Percentiles rank a stretch among this genome's conserved stretches.
Conservation (phyloP, 37 sponge, comb jelly and placozoan species). For the Lycopodina hypogea region DNA sequence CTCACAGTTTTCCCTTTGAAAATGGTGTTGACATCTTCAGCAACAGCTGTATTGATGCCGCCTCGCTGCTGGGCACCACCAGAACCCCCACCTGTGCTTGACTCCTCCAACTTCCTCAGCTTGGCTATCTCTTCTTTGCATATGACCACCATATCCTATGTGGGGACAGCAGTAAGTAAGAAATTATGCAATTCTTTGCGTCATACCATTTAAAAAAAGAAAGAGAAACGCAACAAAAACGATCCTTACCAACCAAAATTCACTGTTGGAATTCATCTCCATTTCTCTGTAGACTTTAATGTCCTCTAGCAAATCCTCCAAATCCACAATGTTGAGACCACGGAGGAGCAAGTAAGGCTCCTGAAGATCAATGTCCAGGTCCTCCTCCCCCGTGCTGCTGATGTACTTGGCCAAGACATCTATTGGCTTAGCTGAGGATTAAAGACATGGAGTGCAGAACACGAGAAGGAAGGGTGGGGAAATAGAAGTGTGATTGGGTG, state of each 20-base stretch:
- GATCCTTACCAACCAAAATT: slow-evolving; percentile 81
- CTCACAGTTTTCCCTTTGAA: slow-evolving; percentile 90
- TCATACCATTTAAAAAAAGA: no score
- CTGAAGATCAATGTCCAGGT: slow-evolving; percentile 83
- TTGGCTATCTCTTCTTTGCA: slow-evolving; percentile 82
- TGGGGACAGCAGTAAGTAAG: no score
- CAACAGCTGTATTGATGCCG: slow-evolving; percentile 83
- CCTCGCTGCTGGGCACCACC: slow-evolving; percentile 58
- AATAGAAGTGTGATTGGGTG: not conserved
- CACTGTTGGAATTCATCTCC: slow-evolving; percentile 67
- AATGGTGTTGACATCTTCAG: slow-evolving; percentile 71
- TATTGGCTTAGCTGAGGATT: slow-evolving; percentile 87
- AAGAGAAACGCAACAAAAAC: not conserved
- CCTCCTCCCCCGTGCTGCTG: slow-evolving; percentile 55
- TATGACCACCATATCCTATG: slow-evolving; percentile 71
- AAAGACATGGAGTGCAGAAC: no score
- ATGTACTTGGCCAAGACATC: slow-evolving; percentile 95
- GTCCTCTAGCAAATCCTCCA: slow-evolving; percentile 97
- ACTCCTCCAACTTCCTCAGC: slow-evolving; percentile 53
- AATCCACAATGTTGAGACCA: slow-evolving; percentile 74
- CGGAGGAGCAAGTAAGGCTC: slow-evolving; percentile 82
- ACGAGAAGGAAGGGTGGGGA: not conserved
- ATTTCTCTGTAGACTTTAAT: slow-evolving; percentile 89
- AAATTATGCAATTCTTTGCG: not conserved
- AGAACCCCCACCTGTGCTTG: slow-evolving; percentile 28